Base-by-base conservation (phyloP, 1,140 invertebrate species). In the Battus philenor region DNA sequence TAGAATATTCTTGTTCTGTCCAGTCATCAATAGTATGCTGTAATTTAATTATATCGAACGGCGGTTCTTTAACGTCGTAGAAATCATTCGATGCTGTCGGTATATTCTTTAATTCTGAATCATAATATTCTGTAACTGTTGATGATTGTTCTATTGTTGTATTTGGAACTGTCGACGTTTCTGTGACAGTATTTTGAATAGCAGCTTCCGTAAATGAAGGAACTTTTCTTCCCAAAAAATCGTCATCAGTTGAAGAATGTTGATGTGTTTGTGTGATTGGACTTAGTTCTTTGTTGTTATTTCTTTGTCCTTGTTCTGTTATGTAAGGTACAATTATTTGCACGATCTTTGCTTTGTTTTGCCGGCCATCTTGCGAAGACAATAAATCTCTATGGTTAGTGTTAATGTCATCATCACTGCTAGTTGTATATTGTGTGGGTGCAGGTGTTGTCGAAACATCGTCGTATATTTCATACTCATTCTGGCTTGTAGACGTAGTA, bases 11-110 rank as follows among this genome's bases (percentile, higher is more conserved):
- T 86, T 94, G 91, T 56, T 93, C 91, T 1, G 93, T 94, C 93
- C 93, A 95, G 20, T 92, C 91, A 61, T 95, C 93, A 24, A 95
- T 95, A 54, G 93, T 94, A 58, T 93, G 92, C 66, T 94, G 93
- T 32, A 94, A 69, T 62, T 90, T 90, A 13, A 90, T 88, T 9
- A 93, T 88, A 61, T 94, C 92, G 56, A 93, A 91, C 0, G 89
- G 89, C 24, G 88, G 88, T 46, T 88, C 88, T 17, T 74, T 84
- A 13, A 74, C 75, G 47, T 78, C 79, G 49, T 82, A 79, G 4
- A 84, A 55, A 45, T 85, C 74, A 47, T 73, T 86, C 9, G 66
- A 53, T 4, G 63, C 59, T 18, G 52, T 54, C 24, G 67, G 66
- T 31, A 69, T 62, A 34, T 76, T 68, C 22, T 62, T 50, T 45